These are phyloP conservation scores for Eptatretus atami DNA, from an alignment of 2,797 vertebrate genomes.

Conservation along the genomic window DNA sequence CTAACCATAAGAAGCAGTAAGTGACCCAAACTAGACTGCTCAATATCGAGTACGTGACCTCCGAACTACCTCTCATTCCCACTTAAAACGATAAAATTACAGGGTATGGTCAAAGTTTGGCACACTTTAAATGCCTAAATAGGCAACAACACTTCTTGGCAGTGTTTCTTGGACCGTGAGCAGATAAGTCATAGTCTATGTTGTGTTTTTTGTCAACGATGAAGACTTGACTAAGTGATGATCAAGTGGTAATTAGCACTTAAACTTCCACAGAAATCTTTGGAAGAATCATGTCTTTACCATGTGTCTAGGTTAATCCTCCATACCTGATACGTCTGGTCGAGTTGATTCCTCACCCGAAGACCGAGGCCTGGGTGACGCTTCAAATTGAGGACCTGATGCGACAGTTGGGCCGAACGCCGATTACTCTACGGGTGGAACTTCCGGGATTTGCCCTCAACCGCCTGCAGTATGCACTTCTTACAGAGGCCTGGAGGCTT, in stretches of 20 bases:
- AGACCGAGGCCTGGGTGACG: conserved; percentile 26
- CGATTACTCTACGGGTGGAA: conserved; percentile 42
- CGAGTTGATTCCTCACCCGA: conserved; percentile 71
- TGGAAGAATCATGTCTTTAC: background rate
- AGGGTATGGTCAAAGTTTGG: too few species aligned
- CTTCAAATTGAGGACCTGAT: conserved; percentile 36
- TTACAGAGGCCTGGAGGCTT: conserved; percentile 72
- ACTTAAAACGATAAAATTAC: too few species aligned
- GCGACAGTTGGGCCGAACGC: conserved; percentile 48
- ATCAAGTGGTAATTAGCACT: too few species aligned
- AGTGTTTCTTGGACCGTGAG: too few species aligned
- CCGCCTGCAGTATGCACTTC: conserved; percentile 59
- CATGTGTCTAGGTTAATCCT: conserved; percentile 41
- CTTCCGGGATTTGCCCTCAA: conserved; percentile 63
- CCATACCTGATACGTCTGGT: conserved; percentile 63
- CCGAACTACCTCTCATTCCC: too few species aligned
- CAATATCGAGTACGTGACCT: too few species aligned
- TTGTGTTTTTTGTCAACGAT: background rate
- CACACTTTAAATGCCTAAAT: too few species aligned
- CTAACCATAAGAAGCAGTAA: too few species aligned
- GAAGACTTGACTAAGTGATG: too few species aligned
- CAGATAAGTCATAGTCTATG: background rate
- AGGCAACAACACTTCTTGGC: too few species aligned
- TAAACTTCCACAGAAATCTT: background rate
- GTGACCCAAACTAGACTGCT: too few species aligned